Conservation (phyloP, 53 echinoderm and acorn worm genomes). For the Hippasteria phrygiana region DNA sequence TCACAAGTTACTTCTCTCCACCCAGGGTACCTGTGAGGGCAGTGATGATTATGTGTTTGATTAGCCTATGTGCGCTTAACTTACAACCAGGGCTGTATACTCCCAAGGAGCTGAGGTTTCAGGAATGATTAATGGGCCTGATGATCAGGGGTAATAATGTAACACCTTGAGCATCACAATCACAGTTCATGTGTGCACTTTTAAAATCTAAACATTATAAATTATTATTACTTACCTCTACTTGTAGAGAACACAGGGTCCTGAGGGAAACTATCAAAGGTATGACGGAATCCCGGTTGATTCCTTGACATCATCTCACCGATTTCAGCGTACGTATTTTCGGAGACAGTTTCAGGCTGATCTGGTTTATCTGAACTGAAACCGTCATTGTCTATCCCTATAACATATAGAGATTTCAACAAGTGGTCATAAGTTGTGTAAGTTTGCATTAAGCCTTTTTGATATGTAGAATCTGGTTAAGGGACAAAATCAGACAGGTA, state of each 20-base stretch:
- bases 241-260: slow-evolving; percentile 22
- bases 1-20: no score
- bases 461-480: neutral
- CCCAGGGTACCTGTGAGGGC: no score
- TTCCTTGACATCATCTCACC: slow-evolving; percentile 17
- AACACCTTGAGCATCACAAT: no score
- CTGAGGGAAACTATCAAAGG: neutral
- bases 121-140: no score
- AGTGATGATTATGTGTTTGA: no score
- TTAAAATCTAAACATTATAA: neutral
- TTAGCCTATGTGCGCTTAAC: no score
- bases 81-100: no score
- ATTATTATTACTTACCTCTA: neutral
- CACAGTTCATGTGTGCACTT: neutral
- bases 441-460: neutral
- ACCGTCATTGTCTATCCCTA: slow-evolving; percentile 21
- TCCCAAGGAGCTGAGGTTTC: no score
- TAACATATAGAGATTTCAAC: neutral
- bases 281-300: neutral
- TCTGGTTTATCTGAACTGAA: neutral
- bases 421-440: neutral
- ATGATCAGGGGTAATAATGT: no score
- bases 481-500: no score
- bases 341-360: neutral
- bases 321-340: slow-evolving; percentile 23